Conservation (phyloP, 1,140 invertebrate genomes). For the Drosophila ananassae region DNA sequence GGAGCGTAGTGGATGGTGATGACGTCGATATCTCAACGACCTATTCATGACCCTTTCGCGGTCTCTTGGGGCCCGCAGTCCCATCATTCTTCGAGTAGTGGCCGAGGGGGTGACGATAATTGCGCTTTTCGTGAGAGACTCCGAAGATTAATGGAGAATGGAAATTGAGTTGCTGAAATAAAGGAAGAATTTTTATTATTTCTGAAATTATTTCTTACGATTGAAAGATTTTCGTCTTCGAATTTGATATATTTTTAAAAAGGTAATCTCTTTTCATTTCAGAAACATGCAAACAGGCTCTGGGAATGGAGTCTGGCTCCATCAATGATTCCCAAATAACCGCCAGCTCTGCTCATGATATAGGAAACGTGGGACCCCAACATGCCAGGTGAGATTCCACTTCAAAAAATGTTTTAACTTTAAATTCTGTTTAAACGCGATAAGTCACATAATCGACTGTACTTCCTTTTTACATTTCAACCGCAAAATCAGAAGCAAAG, state of each 20-base stretch:
- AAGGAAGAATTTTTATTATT: slow-evolving; percentile 26
- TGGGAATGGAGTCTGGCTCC: slow-evolving; percentile 95
- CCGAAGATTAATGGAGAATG: slow-evolving; percentile 68
- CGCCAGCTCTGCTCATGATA: slow-evolving; percentile 95
- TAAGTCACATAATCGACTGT: not conserved
- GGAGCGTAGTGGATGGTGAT: slow-evolving; percentile 50
- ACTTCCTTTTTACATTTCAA: slow-evolving; percentile 6
- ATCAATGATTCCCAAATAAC: slow-evolving; percentile 94
- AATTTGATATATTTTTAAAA: slow-evolving; percentile 30
- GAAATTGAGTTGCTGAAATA: slow-evolving; percentile 64
- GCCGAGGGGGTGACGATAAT: slow-evolving; percentile 60
- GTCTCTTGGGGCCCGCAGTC: slow-evolving; percentile 42
- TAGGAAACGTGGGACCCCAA: slow-evolving; percentile 94
- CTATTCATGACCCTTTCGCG: slow-evolving; percentile 76
- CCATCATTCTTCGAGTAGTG: slow-evolving; percentile 53
- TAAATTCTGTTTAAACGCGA: not conserved
- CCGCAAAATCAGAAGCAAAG: not conserved
- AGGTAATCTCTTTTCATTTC: slow-evolving; percentile 79
- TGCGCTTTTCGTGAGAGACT: slow-evolving; percentile 74
- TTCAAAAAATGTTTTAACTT: not conserved
- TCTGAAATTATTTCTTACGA: slow-evolving; percentile 13
- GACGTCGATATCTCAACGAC: slow-evolving; percentile 71
- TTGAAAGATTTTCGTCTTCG: not conserved
- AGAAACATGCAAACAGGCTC: slow-evolving; percentile 92
- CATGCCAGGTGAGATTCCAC: slow-evolving; percentile 91